phyloP scores from a whole-genome alignment of 1,140 invertebrate species.

The Sinella curviseta region DNA sequence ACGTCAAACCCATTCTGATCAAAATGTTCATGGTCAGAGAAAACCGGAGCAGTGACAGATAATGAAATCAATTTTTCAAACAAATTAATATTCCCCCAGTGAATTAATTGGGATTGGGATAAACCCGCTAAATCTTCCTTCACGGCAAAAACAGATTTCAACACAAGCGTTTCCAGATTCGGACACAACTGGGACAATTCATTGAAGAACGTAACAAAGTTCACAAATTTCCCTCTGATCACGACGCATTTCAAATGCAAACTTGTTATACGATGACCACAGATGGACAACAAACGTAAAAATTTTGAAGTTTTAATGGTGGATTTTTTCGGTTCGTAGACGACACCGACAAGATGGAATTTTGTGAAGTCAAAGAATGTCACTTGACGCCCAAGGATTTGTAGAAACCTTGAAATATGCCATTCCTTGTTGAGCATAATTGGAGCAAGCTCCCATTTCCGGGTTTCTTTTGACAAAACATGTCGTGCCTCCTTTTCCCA shows the following conservation, averaged over 20 bases:
- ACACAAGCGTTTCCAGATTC: background rate
- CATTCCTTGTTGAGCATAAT: background rate
- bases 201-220: background rate
- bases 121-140: background rate
- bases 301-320: background rate
- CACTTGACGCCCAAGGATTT: background rate
- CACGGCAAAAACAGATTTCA: background rate
- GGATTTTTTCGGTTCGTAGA: conserved; percentile 6
- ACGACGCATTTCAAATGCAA: background rate
- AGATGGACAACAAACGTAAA: background rate
- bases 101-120: background rate
- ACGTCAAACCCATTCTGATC: background rate
- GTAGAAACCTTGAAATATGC: background rate
- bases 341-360: background rate
- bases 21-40: background rate
- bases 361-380: background rate
- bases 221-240: background rate
- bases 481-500: conserved; percentile 12
- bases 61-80: background rate
- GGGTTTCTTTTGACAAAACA: background rate
- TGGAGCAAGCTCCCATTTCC: background rate
- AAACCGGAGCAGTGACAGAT: background rate
- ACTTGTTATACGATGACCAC: background rate
- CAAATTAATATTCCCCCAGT: background rate
- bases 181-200: background rate